These are phyloP conservation scores for Platyscapa corneri DNA, from an alignment of 1,140 invertebrate genomes.

Conservation along the genomic window DNA sequence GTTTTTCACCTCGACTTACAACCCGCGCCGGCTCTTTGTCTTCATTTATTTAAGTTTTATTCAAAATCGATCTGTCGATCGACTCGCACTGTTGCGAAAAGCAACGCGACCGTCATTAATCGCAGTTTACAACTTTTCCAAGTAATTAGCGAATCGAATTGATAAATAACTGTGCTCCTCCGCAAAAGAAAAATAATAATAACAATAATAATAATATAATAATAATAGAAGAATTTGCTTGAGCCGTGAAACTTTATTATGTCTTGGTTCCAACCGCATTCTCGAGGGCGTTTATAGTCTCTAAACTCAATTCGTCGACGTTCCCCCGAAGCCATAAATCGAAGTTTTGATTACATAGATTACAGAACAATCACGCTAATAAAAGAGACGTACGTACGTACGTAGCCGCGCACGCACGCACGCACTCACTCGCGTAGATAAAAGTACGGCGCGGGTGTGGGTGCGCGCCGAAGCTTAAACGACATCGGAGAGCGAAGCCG, in stretches of 20 bases:
- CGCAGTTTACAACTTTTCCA: neutral
- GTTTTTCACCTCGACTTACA: too few relatives aligned
- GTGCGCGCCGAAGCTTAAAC: neutral
- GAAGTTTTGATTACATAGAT: neutral
- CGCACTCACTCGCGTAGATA: neutral
- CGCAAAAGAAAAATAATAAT: neutral
- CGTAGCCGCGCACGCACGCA: neutral
- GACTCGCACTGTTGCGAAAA: too few relatives aligned
- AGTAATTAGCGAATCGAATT: neutral
- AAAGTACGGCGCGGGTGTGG: neutral
- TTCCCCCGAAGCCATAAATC: neutral
- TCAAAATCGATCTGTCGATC: too few relatives aligned
- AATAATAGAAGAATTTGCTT: neutral
- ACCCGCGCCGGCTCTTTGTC: too few relatives aligned
- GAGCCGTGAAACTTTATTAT: conserved; percentile 35
- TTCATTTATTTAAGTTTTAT: too few relatives aligned
- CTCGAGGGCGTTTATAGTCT: conserved; percentile 28
- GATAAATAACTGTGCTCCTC: neutral
- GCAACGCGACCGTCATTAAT: too few relatives aligned
- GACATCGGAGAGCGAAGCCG: neutral
- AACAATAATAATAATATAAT: too few relatives aligned
- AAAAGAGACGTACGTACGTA: conserved; percentile 15
- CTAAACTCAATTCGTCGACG: conserved; percentile 31
- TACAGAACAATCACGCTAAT: conserved; percentile 47
- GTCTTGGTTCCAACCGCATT: neutral